Evolutionary conservation across 2,888 invertebrate species (phyloP).

Genomic region (Agriopis aurantiaria): DNA sequence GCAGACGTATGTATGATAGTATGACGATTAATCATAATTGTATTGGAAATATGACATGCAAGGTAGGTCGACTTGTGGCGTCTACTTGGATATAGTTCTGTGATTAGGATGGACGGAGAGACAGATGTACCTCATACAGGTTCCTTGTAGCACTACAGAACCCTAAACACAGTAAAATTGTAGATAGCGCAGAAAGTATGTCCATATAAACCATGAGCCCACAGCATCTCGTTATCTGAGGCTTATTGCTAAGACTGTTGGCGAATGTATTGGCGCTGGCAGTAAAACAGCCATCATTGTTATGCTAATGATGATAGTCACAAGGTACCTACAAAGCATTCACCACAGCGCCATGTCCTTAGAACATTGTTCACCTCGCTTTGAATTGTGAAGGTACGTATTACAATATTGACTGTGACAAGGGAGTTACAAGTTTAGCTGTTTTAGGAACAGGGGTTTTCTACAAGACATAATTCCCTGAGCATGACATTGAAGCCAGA

Average conservation of each 20-base stretch:
- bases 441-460: constrained; percentile 8
- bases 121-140: too few species aligned
- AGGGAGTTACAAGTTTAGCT: neutral
- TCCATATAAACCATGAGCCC: neutral
- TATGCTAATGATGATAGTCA: constrained; percentile 25
- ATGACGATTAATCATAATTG: too few species aligned
- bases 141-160: too few species aligned
- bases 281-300: constrained; percentile 24
- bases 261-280: constrained; percentile 11
- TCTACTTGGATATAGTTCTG: too few species aligned
- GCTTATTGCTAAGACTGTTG: constrained; percentile 3
- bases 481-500: constrained; percentile 2
- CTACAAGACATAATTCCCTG: constrained; percentile 2
- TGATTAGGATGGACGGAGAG: too few species aligned
- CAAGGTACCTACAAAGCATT: constrained; percentile 8
- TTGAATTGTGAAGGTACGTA: neutral
- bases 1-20: too few species aligned
- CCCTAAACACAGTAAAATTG: neutral
- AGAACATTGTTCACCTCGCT: neutral
- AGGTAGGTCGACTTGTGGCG: too few species aligned
- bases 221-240: neutral
- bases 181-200: neutral
- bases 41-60: too few species aligned
- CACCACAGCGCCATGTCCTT: constrained; percentile 9
- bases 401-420: constrained; percentile 13